These are phyloP conservation scores for Drosophila sturtevanti DNA, from an alignment of 1,140 invertebrate species.

Conservation along the genomic window DNA sequence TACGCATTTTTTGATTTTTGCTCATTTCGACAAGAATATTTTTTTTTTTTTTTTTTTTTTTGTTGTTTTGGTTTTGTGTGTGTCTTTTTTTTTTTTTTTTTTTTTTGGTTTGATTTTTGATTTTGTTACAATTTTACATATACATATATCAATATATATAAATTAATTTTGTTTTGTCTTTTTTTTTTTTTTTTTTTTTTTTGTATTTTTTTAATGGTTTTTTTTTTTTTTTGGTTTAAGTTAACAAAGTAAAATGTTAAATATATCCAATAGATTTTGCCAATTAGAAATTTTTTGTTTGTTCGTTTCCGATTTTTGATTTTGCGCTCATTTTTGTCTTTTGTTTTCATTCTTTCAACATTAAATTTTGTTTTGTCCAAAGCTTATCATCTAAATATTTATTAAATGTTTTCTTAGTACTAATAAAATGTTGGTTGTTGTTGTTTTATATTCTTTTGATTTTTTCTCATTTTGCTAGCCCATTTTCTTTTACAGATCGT, in stretches of 20 bases:
- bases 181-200: slow-evolving; percentile 40
- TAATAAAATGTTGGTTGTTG: slow-evolving; percentile 64
- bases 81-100: slow-evolving; percentile 19
- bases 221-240: slow-evolving; percentile 8
- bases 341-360: slow-evolving; percentile 49
- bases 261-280: slow-evolving; percentile 49
- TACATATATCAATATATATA: slow-evolving; percentile 68
- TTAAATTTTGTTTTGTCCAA: slow-evolving; percentile 29
- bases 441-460: slow-evolving; percentile 26
- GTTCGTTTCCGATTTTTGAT: slow-evolving; percentile 52
- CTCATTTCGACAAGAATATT: slow-evolving; percentile 52
- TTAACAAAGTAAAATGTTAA: slow-evolving; percentile 53
- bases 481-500: slow-evolving; percentile 38
- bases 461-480: slow-evolving; percentile 15
- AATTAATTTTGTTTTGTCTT: slow-evolving; percentile 48
- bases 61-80: slow-evolving; percentile 36
- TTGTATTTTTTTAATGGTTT: slow-evolving; percentile 45
- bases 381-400: slow-evolving; percentile 20
- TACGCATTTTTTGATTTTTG: slow-evolving; percentile 60
- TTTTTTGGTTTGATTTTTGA: slow-evolving; percentile 36
- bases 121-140: slow-evolving; percentile 58
- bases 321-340: slow-evolving; percentile 57
- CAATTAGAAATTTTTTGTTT: slow-evolving; percentile 17
- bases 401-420: slow-evolving; percentile 63
- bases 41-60: slow-evolving; percentile 46